Base-by-base conservation (phyloP, 92 coral and sea anemone species). In the Desmophyllum pertusum region DNA sequence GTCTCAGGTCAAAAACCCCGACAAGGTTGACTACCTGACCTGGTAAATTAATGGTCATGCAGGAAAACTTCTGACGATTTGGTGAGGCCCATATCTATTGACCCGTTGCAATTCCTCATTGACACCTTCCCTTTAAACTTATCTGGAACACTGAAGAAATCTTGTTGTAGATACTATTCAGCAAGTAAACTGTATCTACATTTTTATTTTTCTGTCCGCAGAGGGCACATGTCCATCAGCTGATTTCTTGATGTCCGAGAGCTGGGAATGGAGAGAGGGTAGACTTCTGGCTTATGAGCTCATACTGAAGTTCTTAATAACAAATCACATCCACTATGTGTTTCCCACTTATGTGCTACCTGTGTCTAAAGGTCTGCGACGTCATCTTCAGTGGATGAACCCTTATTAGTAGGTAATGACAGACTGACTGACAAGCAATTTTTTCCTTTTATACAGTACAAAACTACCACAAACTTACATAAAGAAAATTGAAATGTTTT, bases 251-350 rank as follows among this genome's bases (percentile, higher is more conserved):
- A 92, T 93, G 74, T 97, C 98, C 3, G 93, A 91, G 72, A 81
- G 98, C 1, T 97, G 99, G 99, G 99, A 97, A 81, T 97, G 99
- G 99, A 88, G 99, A 85, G 99, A 97, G 85, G 99, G 99, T 27
- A 83, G 99, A 68, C 81, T 97, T 33, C 89, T 97, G 65, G 99
- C 99, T 10, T 97, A 97, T 83, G 99, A 97, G 76, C 85, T 97
- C 17, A 94, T 97, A 17, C 81, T 97, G 37, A 97, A 94, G 86
- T 97, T 94, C 81, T 87, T 97, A 27, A 97, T 97, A 59, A 86
- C 97, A 50, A 97, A 97, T 84, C 99, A 97, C 78, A 94, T 97
- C 50, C 99, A 97, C 83, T 97, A 97, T 62, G 87, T 97, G 29
- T 97, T 97, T 42, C 99, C 99, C 2, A 90, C 99, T 0, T 97